Percentiles rank a stretch among this genome's conserved stretches.
Evolutionary conservation across 2,797 vertebrate genomes (phyloP).

Genomic region (Phrynocephalus vlangalii): DNA sequence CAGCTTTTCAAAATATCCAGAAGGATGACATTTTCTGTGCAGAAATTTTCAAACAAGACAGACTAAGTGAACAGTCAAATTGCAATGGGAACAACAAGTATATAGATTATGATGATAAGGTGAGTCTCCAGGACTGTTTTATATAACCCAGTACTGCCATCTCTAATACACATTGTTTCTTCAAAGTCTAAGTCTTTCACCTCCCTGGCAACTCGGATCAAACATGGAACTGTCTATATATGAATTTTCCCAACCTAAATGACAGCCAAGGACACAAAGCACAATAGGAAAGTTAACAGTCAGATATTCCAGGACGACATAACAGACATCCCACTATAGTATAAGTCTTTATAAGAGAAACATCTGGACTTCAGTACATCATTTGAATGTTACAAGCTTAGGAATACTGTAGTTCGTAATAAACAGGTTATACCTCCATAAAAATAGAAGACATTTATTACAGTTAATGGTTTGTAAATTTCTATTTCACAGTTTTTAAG

Average conservation of each 20-base stretch:
- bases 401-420: not conserved
- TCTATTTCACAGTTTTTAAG: not conserved
- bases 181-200: not conserved
- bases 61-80: not conserved
- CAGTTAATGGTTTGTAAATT: not conserved
- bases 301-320: too few relatives aligned
- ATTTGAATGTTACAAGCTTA: constrained; percentile 26
- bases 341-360: not conserved
- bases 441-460: not conserved
- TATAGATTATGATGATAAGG: not conserved
- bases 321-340: not conserved
- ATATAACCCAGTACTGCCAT: not conserved
- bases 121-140: not conserved
- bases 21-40: not conserved
- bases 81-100: not conserved
- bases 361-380: not conserved
- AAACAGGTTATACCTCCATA: not conserved
- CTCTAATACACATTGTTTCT: not conserved
- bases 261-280: not conserved
- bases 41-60: not conserved
- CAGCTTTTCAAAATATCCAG: not conserved
- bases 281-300: not conserved
- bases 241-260: not conserved
- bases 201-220: not conserved
- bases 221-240: not conserved